Base-by-base conservation (phyloP, 2,797 vertebrate genomes). In the Melanotaenia parkinsoni region DNA sequence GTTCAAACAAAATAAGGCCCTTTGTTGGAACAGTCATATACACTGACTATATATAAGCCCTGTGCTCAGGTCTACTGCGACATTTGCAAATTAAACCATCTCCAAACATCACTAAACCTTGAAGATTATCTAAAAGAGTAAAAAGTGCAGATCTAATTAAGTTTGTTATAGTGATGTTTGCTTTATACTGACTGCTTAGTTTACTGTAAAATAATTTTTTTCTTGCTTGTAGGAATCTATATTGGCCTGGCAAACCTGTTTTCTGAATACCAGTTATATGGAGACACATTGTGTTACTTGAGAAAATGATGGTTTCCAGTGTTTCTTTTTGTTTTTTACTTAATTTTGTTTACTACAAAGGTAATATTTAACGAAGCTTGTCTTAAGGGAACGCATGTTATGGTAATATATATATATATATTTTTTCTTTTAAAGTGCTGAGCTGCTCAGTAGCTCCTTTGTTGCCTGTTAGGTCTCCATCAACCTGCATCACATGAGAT, bases 121-220 rank as follows among this genome's bases (percentile, higher is more conserved):
- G 6, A 50, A 40, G 22, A 51, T 53, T 4, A 16, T 24, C 20
- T 4, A 53, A 61, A 54, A 62, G 18, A 26, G 11, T 26, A 26
- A 54, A 40, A n/a, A 45, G 58, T 47, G 32, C 62, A 26, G 71
- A 67, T 70, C 77, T 61, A 76, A 70, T 86, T 81, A 76, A 70
- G 47, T 20, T 9, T 75, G 16, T 65, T 64, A 69, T 45, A 51
- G 13, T 20, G 7, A 37, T 14, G 30, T 67, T 47, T 67, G 16
- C 54, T 45, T 32, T 43, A 45, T 3, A 16, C 30, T 59, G 30
- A 59, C 40, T 35, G n/a, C 13, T 35, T 58, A 35, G 58, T 59
- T 43, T 30, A 58, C 56, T 50, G 30, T 47, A 47, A 47, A 68
- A 45, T 22, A 11, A 18, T 6, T n/a, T 43, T 56, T 47, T 63